phyloP scores from a whole-genome alignment of 2,797 vertebrate species.

The Helicolenus hilgendorfi region DNA sequence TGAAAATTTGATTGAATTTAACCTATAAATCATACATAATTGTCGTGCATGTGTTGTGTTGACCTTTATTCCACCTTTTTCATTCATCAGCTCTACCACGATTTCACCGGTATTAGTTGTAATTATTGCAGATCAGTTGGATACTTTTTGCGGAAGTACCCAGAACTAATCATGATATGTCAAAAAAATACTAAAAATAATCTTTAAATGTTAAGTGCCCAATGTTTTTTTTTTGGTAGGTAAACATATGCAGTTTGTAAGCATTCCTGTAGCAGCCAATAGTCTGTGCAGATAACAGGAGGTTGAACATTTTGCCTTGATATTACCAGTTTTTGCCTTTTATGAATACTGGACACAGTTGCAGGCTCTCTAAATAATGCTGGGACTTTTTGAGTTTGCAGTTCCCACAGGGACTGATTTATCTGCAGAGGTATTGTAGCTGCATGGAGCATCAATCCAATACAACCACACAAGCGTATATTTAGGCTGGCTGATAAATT shows the following conservation, averaged over 20 bases:
- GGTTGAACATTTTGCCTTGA: not conserved
- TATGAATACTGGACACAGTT: not conserved
- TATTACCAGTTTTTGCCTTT: not conserved
- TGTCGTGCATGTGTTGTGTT: slow-evolving; percentile 25
- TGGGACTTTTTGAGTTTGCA: not conserved
- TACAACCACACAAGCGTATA: not conserved
- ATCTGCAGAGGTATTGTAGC: not conserved
- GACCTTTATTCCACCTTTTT: slow-evolving; percentile 29
- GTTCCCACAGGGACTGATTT: not conserved
- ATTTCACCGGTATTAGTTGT: not conserved
- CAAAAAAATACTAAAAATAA: not conserved
- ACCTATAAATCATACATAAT: slow-evolving; percentile 32
- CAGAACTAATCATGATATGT: not conserved
- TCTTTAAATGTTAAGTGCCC: too few relatives aligned
- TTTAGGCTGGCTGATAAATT: not conserved
- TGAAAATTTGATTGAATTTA: slow-evolving; percentile 24
- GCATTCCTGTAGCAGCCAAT: not conserved
- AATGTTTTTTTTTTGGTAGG: not conserved
- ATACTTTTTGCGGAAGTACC: not conserved
- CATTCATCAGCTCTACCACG: not conserved
- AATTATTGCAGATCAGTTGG: not conserved
- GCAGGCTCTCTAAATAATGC: not conserved
- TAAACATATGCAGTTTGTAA: not conserved
- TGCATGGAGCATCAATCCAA: not conserved
- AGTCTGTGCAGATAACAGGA: not conserved